Evolutionary conservation across 1,140 invertebrate species (phyloP), one percentile per base, ranked within the genome.

Genomic region (Cheumatopsyche charites): DNA sequence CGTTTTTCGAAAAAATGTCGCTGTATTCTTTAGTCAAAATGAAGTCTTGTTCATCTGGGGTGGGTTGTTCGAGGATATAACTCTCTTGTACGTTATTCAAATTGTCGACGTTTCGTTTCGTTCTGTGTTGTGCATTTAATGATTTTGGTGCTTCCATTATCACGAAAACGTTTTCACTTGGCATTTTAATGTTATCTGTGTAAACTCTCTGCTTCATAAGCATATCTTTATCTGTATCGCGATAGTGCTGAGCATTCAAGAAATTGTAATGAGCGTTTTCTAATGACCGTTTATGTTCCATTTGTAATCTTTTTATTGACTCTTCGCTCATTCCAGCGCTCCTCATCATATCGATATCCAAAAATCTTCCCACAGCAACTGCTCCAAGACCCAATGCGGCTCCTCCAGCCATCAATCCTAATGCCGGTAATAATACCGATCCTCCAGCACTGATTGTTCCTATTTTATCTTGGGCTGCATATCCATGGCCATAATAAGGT

Each of bases 301-400:
- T 82, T 58, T 87, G 84, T 5, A 85, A 71, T 29, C 80, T 79
- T 2, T 83, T 82, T 21, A 81, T 79, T 0, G 83, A 78, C 36
- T 84, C 80, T 26, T 82, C 78, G 43, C 78, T 78, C 42, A 80
- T 70, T 41, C 79, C 81, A 17, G 76, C 83, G 73, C 87, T 82
- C 29, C 87, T 87, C 77, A 90, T 83, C 12, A 90, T 80, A 72
- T 88, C 87, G 0, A 89, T 88, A 69, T 91, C 90, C 3, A 92
- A 78, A 74, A 90, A 88, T 69, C 90, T 85, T 7, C 91, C 91
- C 36, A 93, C 88, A 1, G 91, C 91, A 0, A 92, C 89, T 0
- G 91, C 91, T 19, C 91, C 91, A 1, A 93, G 84, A 0, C 91
- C 91, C 4, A 93, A 82, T 7, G 92, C 91, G 12, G 92, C 90